phyloP scores from a whole-genome alignment of 2,113 vertebrate species.

The Octodon degus region DNA sequence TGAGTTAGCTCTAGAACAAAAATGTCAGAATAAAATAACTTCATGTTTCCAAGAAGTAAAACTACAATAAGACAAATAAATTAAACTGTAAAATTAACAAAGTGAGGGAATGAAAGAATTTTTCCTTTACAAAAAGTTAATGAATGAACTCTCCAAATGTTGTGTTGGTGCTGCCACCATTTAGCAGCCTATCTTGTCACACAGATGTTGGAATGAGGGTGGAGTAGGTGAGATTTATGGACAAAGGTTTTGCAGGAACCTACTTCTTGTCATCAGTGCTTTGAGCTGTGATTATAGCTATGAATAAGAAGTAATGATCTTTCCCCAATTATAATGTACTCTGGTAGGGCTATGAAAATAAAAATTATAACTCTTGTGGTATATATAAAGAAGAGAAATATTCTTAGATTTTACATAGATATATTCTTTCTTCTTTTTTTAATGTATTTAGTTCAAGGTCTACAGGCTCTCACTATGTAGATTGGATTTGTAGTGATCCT shows the following conservation, averaged over 20 bases:
- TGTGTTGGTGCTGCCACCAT: not conserved
- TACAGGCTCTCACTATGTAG: no score
- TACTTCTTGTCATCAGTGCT: not conserved
- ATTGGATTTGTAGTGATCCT: no score
- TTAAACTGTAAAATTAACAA: not conserved
- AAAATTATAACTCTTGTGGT: constrained; percentile 45
- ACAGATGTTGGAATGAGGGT: not conserved
- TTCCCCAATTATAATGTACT: not conserved
- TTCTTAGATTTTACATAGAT: constrained; percentile 39
- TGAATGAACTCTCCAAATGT: not conserved
- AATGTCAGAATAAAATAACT: not conserved
- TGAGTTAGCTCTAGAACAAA: not conserved
- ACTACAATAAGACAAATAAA: not conserved
- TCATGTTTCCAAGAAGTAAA: not conserved
- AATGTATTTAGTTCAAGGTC: no score
- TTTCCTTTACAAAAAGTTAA: not conserved
- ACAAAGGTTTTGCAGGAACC: not conserved
- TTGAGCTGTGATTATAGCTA: not conserved
- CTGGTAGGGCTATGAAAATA: not conserved
- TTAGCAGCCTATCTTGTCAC: not conserved
- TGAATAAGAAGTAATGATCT: not conserved
- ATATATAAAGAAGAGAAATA: constrained; percentile 53
- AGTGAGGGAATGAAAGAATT: not conserved
- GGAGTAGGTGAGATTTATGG: not conserved
- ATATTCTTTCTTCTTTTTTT: not conserved